Percentiles rank a stretch among this genome's conserved stretches.
Evolutionary conservation across 2,888 invertebrate genomes (phyloP).

Genomic region (Trachelus tabidus): DNA sequence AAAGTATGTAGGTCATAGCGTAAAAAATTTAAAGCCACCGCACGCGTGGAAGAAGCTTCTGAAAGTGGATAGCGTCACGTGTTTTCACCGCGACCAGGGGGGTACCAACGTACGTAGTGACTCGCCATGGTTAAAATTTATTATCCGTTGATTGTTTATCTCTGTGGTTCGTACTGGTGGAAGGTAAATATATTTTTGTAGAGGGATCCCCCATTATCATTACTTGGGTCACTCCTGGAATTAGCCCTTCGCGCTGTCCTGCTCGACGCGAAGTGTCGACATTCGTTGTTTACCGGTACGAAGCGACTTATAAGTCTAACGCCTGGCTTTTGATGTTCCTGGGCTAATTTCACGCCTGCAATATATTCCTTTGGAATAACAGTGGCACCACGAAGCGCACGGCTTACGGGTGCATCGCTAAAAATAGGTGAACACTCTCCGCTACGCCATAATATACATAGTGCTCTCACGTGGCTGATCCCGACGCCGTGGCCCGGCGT

Average conservation of each 20-base stretch:
- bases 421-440: conserved; percentile 35
- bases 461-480: not conserved
- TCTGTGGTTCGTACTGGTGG: not conserved
- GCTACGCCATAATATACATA: not conserved
- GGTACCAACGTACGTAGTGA: not conserved
- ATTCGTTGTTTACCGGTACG: not conserved
- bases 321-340: not conserved
- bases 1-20: not conserved
- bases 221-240: not conserved
- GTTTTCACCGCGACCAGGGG: no score
- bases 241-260: not conserved
- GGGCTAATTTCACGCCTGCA: not conserved
- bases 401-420: conserved; percentile 31
- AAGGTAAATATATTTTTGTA: not conserved
- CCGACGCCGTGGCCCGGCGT: not conserved
- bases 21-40: not conserved
- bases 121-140: not conserved
- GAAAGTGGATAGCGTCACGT: not conserved
- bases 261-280: not conserved
- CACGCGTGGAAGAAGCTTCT: not conserved
- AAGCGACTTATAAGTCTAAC: not conserved
- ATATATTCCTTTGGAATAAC: conserved; percentile 16
- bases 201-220: not conserved
- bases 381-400: conserved; percentile 4
- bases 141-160: not conserved